Percentiles rank a stretch among this genome's conserved stretches.
Conservation (phyloP, 2,888 invertebrate species). For the Uropetala carovei region DNA sequence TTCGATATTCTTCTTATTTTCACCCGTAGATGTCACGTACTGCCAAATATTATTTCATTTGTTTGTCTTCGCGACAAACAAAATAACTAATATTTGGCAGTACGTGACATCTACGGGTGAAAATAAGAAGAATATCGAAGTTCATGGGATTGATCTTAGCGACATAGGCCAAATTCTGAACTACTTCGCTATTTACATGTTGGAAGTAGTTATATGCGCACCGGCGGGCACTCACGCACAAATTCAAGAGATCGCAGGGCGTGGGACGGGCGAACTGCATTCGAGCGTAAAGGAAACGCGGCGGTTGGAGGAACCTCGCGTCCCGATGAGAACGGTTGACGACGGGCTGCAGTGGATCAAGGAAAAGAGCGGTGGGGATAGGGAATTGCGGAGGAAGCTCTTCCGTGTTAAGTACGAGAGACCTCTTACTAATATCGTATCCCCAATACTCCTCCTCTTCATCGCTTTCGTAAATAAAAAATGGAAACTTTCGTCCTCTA, state of each 20-base stretch:
- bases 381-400: neutral
- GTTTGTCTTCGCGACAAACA: too few species aligned
- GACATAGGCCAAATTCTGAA: too few species aligned
- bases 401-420: slow-evolving; percentile 5
- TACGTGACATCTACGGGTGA: too few species aligned
- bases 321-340: neutral
- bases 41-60: too few species aligned
- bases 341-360: neutral
- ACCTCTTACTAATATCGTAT: neutral
- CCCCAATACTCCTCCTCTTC: neutral
- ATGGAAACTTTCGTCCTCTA: neutral
- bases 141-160: too few species aligned
- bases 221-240: neutral
- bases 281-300: neutral
- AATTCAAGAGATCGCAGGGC: neutral
- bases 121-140: too few species aligned
- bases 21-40: too few species aligned
- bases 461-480: neutral
- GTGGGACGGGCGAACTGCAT: neutral
- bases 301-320: neutral
- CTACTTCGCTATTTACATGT: too few species aligned
- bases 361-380: neutral
- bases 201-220: too few species aligned
- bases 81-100: too few species aligned
- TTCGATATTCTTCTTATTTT: too few species aligned